Evolutionary conservation across 2,797 vertebrate species (phyloP).

Genomic region (Tokudaia muenninki): DNA sequence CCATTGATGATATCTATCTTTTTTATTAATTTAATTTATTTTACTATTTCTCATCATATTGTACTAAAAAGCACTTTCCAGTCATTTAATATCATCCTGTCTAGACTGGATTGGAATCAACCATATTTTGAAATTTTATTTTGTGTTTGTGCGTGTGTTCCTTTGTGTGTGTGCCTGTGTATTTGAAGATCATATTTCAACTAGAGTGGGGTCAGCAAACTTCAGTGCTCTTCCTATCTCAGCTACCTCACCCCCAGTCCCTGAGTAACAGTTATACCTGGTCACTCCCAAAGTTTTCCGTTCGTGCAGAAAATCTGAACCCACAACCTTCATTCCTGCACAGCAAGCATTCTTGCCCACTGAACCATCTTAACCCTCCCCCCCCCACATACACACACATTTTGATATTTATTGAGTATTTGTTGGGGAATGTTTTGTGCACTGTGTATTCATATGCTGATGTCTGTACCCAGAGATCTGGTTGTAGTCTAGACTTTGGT

Average conservation of each 20-base stretch:
- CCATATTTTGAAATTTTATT: background rate
- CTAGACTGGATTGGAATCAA: background rate
- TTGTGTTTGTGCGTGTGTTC: background rate
- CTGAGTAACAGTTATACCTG: background rate
- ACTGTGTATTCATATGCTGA: background rate
- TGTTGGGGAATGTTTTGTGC: background rate
- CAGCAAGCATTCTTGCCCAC: background rate
- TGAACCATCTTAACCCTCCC: background rate
- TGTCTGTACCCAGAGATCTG: background rate
- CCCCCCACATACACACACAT: background rate
- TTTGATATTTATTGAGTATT: background rate
- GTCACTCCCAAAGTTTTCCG: background rate
- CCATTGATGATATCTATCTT: background rate
- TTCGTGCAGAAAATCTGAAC: background rate
- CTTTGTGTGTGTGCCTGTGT: background rate
- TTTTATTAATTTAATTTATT: background rate
- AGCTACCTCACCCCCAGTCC: background rate
- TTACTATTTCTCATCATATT: background rate
- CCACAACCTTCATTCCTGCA: background rate
- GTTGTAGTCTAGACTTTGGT: background rate
- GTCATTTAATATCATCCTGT: background rate
- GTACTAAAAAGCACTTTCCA: background rate
- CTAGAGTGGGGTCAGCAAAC: background rate
- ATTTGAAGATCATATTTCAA: background rate
- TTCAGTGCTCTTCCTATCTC: background rate